Evolutionary conservation across 2,797 vertebrate species (phyloP).

Genomic region (Onychomys leucogaster): DNA sequence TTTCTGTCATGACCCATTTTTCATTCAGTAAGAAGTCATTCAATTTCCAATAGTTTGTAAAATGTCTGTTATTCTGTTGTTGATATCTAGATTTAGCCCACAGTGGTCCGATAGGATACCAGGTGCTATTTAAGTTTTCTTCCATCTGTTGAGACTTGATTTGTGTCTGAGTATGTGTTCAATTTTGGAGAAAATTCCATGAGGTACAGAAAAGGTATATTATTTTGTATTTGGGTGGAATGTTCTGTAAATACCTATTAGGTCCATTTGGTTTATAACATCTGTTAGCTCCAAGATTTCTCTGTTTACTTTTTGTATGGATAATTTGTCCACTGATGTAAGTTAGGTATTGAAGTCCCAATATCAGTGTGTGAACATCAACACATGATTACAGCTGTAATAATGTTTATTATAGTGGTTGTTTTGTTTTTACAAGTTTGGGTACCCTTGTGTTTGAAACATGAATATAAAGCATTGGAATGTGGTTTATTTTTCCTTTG

Average conservation of each 20-base stretch:
- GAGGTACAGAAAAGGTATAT: background rate
- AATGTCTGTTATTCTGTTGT: background rate
- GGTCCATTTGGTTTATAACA: background rate
- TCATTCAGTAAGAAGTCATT: background rate
- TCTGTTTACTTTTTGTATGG: background rate
- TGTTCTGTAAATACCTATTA: background rate
- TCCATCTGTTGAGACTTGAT: background rate
- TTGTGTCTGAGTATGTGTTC: too few relatives aligned
- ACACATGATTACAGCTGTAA: background rate
- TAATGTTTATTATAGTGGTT: background rate
- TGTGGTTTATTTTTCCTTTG: background rate
- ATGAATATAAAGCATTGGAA: background rate
- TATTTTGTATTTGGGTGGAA: background rate
- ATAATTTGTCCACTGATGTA: background rate
- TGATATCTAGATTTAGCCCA: background rate
- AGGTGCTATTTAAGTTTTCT: background rate
- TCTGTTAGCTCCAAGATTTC: background rate
- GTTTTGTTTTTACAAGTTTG: background rate
- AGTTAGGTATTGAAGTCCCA: background rate
- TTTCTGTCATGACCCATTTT: background rate
- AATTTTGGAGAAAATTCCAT: too few relatives aligned
- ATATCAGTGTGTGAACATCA: background rate
- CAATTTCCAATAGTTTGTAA: background rate
- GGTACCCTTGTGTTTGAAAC: background rate
- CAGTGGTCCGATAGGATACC: background rate